Evolutionary conservation across 1,140 invertebrate species (phyloP).

Genomic region (Orchesella cincta): DNA sequence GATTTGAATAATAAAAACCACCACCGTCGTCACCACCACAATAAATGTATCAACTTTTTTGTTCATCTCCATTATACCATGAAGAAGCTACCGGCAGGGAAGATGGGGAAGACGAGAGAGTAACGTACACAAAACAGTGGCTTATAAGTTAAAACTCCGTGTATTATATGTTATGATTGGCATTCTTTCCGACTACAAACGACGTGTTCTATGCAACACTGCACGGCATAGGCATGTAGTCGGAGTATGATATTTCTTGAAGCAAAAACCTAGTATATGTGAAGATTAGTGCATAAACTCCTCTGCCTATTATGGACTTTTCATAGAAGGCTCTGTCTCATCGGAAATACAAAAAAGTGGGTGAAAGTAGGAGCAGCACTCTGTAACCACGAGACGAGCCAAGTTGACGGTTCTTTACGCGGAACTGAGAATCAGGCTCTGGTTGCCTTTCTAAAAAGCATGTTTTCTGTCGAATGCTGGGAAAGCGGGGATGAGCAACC

Average conservation of each 20-base stretch:
- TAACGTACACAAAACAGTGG: neutral
- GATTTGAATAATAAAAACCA: neutral
- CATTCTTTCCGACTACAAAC: too few relatives aligned
- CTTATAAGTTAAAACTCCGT: neutral
- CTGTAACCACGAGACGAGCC: neutral
- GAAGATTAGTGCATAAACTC: neutral
- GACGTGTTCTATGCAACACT: too few relatives aligned
- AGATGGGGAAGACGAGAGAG: too few relatives aligned
- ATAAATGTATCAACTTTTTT: too few relatives aligned
- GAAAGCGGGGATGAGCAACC: slow-evolving; percentile 41
- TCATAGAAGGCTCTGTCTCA: too few relatives aligned
- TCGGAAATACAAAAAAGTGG: too few relatives aligned
- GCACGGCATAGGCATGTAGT: too few relatives aligned
- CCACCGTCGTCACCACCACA: too few relatives aligned
- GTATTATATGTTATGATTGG: neutral
- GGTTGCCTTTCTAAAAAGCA: neutral
- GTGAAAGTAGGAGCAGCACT: too few relatives aligned
- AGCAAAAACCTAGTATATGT: neutral
- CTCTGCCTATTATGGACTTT: neutral
- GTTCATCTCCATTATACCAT: neutral
- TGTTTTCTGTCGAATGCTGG: slow-evolving; percentile 32
- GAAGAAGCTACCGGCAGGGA: neutral
- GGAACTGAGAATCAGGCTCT: slow-evolving; percentile 39
- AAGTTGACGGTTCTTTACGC: slow-evolving; percentile 24
- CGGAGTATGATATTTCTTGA: too few relatives aligned